Evolutionary conservation across 1,140 invertebrate genomes (phyloP).

Genomic region (Teleopsis dalmanni): DNA sequence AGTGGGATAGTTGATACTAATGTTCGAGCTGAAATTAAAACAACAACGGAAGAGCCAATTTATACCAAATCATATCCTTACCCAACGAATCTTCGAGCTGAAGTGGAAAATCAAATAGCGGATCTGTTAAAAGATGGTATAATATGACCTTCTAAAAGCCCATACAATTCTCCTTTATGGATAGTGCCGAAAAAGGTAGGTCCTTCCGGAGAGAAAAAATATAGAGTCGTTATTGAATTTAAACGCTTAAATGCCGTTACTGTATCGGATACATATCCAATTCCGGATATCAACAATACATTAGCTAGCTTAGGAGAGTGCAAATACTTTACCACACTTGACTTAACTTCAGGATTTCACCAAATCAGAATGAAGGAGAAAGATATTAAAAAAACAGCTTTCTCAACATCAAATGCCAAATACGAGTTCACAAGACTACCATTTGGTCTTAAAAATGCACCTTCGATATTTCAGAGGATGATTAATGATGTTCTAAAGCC

Average conservation of each 20-base stretch:
- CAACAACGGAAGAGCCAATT: not conserved
- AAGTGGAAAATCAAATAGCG: not conserved
- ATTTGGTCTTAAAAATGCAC: conserved; percentile 41
- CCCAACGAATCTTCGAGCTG: not conserved
- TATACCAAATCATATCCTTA: not conserved
- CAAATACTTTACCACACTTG: conserved; percentile 43
- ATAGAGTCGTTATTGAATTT: conserved; percentile 30
- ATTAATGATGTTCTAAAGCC: conserved; percentile 40
- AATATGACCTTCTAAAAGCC: not conserved
- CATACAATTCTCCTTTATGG: not conserved
- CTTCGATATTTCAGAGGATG: conserved; percentile 42
- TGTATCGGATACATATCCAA: conserved; percentile 43
- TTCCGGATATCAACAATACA: conserved; percentile 46
- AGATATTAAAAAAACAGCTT: conserved; percentile 36
- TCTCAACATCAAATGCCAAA: conserved; percentile 36
- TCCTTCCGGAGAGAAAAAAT: conserved; percentile 21
- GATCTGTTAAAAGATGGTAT: not conserved
- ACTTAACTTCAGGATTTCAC: conserved; percentile 46
- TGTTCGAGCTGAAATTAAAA: not conserved
- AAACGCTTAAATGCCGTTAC: conserved; percentile 29
- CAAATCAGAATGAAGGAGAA: conserved; percentile 36
- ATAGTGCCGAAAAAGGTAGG: not conserved
- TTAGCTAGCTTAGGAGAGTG: conserved; percentile 40
- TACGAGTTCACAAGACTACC: conserved; percentile 39
- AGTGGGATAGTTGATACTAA: not conserved